phyloP scores from a whole-genome alignment of 2,888 invertebrate species.

The Eristalis arbustorum region DNA sequence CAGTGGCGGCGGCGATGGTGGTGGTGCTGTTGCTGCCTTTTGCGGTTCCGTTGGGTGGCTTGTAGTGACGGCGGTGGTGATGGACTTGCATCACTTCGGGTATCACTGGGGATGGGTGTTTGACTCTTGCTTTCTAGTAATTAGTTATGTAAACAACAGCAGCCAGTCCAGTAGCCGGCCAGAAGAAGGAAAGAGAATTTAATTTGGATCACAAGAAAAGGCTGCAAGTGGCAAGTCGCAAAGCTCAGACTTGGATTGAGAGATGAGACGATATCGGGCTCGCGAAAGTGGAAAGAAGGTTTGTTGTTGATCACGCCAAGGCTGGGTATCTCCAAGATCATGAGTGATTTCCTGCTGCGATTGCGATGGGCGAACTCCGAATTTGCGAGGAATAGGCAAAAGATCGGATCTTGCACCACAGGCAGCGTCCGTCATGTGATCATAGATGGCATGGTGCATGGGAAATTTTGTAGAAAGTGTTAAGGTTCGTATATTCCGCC shows the following conservation, averaged over 20 bases:
- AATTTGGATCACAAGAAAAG: not conserved
- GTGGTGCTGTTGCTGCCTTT: not conserved
- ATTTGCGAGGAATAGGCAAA: too few relatives aligned
- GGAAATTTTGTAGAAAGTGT: too few relatives aligned
- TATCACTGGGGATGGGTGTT: slow-evolving; percentile 14
- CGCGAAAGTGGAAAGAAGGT: not conserved
- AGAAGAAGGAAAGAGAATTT: slow-evolving; percentile 30
- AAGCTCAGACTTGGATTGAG: not conserved
- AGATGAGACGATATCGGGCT: not conserved
- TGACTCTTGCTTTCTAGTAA: slow-evolving; percentile 63
- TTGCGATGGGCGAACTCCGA: too few relatives aligned
- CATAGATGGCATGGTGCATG: too few relatives aligned
- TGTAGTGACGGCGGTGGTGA: slow-evolving; percentile 20
- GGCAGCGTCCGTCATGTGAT: too few relatives aligned
- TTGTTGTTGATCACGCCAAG: not conserved
- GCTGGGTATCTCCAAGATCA: too few relatives aligned
- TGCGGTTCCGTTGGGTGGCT: slow-evolving; percentile 2
- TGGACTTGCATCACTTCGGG: slow-evolving; percentile 51
- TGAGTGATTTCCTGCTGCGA: too few relatives aligned
- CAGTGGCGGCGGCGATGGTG: not conserved
- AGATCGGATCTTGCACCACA: too few relatives aligned
- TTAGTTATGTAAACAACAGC: slow-evolving; percentile 62
- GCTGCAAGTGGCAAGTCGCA: not conserved
- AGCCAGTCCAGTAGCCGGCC: not conserved
- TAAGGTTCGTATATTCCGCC: too few relatives aligned